Evolutionary conservation across 64 coral and sea anemone genomes (phyloP), one percentile per base, ranked within the genome.

Genomic region (Pocillopora verrucosa): DNA sequence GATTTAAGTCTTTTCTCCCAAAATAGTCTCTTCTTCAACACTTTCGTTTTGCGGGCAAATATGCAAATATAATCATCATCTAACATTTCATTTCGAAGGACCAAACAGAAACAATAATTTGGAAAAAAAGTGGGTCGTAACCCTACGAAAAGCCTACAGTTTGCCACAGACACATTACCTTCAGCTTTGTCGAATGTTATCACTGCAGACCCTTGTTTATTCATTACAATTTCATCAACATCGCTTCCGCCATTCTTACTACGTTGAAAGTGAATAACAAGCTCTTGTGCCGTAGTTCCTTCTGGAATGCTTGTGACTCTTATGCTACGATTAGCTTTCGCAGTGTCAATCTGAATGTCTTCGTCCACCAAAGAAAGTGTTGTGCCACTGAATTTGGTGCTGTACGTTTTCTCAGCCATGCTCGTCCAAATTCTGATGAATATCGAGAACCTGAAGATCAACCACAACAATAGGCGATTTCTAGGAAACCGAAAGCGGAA

Each of bases 191-290:
- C 60, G 16, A 94, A 94, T 77, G 82, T 89, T 65, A 94, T 81
- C 9, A 89, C 24, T 11, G 92, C 92, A 36, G 72, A 30, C 61
- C 87, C 87, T 22, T 57, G 59, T 1, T 37, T 74, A n/a, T 19
- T 74, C 17, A 89, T 5, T 9, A 14, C n/a, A 13, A 89, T 30
- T 0, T 58, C 73, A 14, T 89, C 80, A 64, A 94, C 86, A 70
- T 94, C 87, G 7, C 92, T 87, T 1, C 92, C 92, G 26, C 92
- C 87, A 60, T 89, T 89, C 25, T 86, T 84, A 1, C 11, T 70
- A 2, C 63, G 69, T 36, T 94, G 92, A 13, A 94, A 94, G 74
- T 94, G 87, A 76, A 89, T 94, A 36, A 56, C n/a, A 5, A 94
- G 26, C 4, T 79, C 6, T 35, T 86, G 30, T 45, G 34, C 76